These are phyloP conservation scores for Echinarachnius parma DNA, from an alignment of 53 echinoderm and acorn worm genomes.

Conservation along the genomic window DNA sequence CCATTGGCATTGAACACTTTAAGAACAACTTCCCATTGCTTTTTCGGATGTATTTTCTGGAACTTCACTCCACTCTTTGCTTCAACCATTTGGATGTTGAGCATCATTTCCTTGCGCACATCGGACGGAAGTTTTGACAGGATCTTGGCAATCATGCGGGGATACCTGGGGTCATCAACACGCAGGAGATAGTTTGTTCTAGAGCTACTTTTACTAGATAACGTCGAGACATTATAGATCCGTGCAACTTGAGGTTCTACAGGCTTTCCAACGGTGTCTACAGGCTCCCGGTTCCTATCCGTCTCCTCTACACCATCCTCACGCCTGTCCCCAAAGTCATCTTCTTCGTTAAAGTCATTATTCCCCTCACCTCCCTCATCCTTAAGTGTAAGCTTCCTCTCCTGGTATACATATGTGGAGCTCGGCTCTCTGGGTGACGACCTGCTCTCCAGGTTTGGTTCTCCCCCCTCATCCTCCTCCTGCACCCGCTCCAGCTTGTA, in stretches of 20 bases:
- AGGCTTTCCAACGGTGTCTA: background rate
- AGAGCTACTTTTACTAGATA: background rate
- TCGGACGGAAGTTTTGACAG: slow-evolving; percentile 29
- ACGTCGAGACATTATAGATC: background rate
- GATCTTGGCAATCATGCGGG: slow-evolving; percentile 31
- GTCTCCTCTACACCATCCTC: background rate
- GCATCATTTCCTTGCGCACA: slow-evolving; percentile 10
- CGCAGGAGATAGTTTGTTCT: slow-evolving; percentile 8
- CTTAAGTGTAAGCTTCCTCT: background rate
- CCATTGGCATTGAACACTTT: slow-evolving; percentile 44
- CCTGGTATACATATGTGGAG: no score
- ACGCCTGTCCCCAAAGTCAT: slow-evolving; percentile 15
- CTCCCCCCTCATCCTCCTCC: slow-evolving; percentile 2
- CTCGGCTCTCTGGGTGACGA: background rate
- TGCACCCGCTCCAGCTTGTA: slow-evolving; percentile 27
- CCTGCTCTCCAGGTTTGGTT: background rate
- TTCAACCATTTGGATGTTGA: slow-evolving; percentile 23
- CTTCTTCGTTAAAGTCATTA: background rate
- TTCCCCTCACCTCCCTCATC: background rate
- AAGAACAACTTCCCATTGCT: slow-evolving; percentile 62
- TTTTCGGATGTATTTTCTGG: slow-evolving; percentile 14
- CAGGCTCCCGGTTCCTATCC: background rate
- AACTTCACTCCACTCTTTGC: slow-evolving; percentile 2
- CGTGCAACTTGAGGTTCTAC: background rate
- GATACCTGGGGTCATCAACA: slow-evolving; percentile 22